Base-by-base conservation (phyloP, 2,113 vertebrate genomes). In the Oncorhynchus clarkii region DNA sequence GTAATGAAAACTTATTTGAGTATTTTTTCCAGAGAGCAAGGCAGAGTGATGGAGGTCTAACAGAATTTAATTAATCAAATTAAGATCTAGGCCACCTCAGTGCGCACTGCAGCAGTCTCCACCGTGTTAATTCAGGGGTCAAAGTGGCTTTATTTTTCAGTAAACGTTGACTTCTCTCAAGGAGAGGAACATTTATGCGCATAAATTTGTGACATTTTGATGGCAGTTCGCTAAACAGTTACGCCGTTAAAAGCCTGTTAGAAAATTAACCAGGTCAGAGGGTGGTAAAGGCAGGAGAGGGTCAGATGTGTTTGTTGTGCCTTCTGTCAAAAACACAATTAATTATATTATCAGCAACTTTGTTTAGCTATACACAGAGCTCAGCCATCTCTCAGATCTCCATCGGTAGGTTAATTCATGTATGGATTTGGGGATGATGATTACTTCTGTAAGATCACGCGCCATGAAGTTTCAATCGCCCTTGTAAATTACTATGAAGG, bases 391-490 rank as follows among this genome's bases (percentile, higher is more conserved):
- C 39, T 85, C 78, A 66, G 54, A 18, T 20, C 54, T 57, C 91
- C 93, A 93, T 11, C 39, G 9, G 39, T 2, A 95, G 91, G 92
- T 92, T 94, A 91, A 94, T 93, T 86, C 93, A 94, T 93, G 93
- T 84, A 84, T 39, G 45, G 3, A 20, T 20, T 57, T 57, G 86
- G 88, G 91, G 92, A 81, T 3, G 54, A 88, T 85, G 85, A 87
- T 86, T 73, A 75, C 76, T 75, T 83, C 74, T 70, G 79, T 79
- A 79, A 76, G 91, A 92, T 93, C 83, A 89, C 85, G 39, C 39
- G 31, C 90, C 93, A 86, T 90, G 88, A 92, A 91, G 90, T 93
- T 93, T 87, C 91, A 89, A 70, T 92, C 11, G 90, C 86, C 92
- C 92, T 94, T 93, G 92, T 77, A 79, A 88, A 85, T 81, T 87